A percentile compares a stretch with the other conserved stretches of the same genome.
These are phyloP conservation scores for Ovis canadensis DNA, from an alignment of 2,113 vertebrate species.

Conservation along the genomic window DNA sequence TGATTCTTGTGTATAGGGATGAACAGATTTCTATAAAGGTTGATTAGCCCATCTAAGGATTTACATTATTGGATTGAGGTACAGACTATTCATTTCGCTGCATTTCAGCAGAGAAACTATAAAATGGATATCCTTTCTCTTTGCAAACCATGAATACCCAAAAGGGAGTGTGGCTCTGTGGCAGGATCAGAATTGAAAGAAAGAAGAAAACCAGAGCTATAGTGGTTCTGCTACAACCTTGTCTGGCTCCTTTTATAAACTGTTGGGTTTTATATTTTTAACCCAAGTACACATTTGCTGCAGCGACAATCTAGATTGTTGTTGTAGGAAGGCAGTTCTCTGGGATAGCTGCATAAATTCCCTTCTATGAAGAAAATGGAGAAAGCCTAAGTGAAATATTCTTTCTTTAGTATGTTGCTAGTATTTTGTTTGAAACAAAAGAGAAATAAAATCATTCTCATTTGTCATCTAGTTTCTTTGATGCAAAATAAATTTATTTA, in stretches of 20 bases:
- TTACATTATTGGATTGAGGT: not conserved
- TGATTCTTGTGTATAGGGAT: not conserved
- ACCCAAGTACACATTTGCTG: not conserved
- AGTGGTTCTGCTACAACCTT: not conserved
- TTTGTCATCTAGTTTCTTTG: not conserved
- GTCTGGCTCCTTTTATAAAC: not conserved
- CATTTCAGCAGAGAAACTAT: not conserved
- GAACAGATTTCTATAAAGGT: not conserved
- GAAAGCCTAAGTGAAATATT: not conserved
- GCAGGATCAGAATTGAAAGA: not conserved
- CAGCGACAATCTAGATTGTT: not conserved
- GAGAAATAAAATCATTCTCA: not conserved
- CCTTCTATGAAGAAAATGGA: not conserved
- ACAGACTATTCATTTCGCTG: not conserved
- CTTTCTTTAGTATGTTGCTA: not conserved
- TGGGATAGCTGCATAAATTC: not conserved
- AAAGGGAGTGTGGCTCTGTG: not conserved
- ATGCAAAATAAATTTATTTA: not conserved
- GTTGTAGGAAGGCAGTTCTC: not conserved
- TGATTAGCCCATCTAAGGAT: not conserved
- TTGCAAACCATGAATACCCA: not conserved
- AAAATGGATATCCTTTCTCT: not conserved
- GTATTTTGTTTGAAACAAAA: not conserved
- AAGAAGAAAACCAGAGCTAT: not conserved
- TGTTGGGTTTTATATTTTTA: slow-evolving; percentile 18